phyloP scores from a whole-genome alignment of 2,888 invertebrate species.

The Caenorhabditis sinica region DNA sequence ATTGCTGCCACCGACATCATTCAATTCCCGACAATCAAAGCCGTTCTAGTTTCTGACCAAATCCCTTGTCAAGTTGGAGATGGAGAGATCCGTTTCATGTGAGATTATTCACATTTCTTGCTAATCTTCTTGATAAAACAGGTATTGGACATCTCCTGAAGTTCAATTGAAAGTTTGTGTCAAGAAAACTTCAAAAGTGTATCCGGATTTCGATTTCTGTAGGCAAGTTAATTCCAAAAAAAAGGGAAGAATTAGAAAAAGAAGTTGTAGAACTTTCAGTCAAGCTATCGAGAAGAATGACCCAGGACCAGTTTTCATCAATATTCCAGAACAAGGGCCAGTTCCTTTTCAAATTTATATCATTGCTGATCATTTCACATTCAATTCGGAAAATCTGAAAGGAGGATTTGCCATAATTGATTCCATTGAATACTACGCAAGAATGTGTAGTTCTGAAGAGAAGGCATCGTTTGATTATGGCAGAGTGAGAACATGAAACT shows the following conservation, averaged over 20 bases:
- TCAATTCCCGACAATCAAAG: conserved; percentile 77
- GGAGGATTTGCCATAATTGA: conserved; percentile 83
- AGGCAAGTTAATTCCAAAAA: conserved; percentile 43
- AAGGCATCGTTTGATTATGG: conserved; percentile 44
- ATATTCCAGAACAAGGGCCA: conserved; percentile 79
- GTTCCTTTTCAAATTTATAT: conserved; percentile 82
- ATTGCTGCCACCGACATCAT: conserved; percentile 81
- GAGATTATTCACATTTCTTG: conserved; percentile 14
- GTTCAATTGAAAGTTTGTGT: conserved; percentile 80
- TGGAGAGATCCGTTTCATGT: conserved; percentile 76
- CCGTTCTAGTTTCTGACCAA: conserved; percentile 80
- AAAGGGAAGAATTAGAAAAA: background rate
- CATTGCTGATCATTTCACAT: conserved; percentile 82
- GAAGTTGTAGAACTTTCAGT: conserved; percentile 65
- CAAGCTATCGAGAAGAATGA: conserved; percentile 79
- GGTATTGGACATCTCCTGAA: conserved; percentile 83
- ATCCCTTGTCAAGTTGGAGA: conserved; percentile 76
- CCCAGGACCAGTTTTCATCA: conserved; percentile 82
- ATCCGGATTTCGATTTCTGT: conserved; percentile 82
- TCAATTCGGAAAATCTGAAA: conserved; percentile 77
- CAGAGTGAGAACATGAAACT: background rate
- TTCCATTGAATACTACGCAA: conserved; percentile 81
- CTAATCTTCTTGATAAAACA: conserved; percentile 43
- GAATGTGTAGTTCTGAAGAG: conserved; percentile 73
- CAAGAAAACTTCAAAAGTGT: conserved; percentile 72